Evolutionary conservation across 1,140 invertebrate genomes (phyloP).

Genomic region (Lordiphosa collinella): DNA sequence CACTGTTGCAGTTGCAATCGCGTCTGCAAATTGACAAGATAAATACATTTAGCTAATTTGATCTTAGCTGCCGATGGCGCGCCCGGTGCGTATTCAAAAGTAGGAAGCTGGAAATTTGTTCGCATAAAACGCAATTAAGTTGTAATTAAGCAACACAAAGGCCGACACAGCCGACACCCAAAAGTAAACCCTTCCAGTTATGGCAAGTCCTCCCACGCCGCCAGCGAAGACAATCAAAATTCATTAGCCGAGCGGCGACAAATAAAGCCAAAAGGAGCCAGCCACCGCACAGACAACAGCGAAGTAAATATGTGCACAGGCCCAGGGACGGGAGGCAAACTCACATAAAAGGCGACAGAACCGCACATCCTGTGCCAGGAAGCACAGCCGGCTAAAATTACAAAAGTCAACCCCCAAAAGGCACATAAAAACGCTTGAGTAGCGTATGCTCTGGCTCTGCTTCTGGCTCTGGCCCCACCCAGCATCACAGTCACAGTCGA

Average conservation of each 20-base stretch:
- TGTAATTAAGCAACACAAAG: slow-evolving; percentile 69
- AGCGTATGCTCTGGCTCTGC: slow-evolving; percentile 53
- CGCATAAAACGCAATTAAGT: slow-evolving; percentile 70
- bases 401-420: slow-evolving; percentile 72
- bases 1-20: slow-evolving; percentile 42
- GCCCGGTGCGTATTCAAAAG: slow-evolving; percentile 1
- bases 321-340: slow-evolving; percentile 1
- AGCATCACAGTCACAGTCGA: slow-evolving; percentile 20
- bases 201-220: slow-evolving; percentile 31
- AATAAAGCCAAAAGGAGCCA: slow-evolving; percentile 66
- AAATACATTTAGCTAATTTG: slow-evolving; percentile 78
- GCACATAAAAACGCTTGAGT: slow-evolving; percentile 71
- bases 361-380: slow-evolving; percentile 72
- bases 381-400: slow-evolving; percentile 69
- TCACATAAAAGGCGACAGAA: slow-evolving; percentile 72
- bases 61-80: slow-evolving; percentile 36
- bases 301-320: slow-evolving; percentile 59
- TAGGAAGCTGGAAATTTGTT: slow-evolving; percentile 68
- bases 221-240: slow-evolving; percentile 68
- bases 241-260: slow-evolving; percentile 69
- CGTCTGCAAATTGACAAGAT: slow-evolving; percentile 75
- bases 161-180: slow-evolving; percentile 15
- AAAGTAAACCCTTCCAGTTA: slow-evolving; percentile 24
- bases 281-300: slow-evolving; percentile 1
- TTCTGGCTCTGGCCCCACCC: slow-evolving; percentile 1